These are phyloP conservation scores for Gopherus flavomarginatus DNA, from an alignment of 2,113 vertebrate species.

Conservation along the genomic window DNA sequence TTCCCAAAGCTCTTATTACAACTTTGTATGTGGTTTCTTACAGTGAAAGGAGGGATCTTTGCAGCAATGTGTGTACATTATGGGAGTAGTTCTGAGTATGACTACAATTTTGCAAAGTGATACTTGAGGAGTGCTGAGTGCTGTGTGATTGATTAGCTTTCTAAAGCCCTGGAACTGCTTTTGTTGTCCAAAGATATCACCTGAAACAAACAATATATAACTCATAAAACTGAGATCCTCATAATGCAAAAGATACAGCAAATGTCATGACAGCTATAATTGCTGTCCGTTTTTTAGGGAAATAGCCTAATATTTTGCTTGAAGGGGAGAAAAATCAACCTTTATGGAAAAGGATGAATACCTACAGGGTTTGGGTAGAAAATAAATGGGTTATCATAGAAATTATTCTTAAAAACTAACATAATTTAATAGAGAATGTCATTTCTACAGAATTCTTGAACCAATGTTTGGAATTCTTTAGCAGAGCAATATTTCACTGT, in stretches of 20 bases:
- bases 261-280: neutral
- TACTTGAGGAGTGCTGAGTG: neutral
- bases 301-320: neutral
- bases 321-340: neutral
- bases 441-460: neutral
- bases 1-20: neutral
- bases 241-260: neutral
- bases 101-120: neutral
- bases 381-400: neutral
- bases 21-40: neutral
- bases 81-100: neutral
- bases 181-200: neutral
- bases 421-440: neutral
- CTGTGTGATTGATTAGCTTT: neutral
- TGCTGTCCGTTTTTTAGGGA: neutral
- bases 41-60: neutral
- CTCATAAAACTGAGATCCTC: neutral
- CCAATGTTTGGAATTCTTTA: neutral
- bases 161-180: neutral
- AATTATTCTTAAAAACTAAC: neutral
- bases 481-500: neutral
- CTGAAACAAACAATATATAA: neutral
- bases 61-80: neutral
- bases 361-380: neutral
- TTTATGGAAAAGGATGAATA: neutral